Evolutionary conservation across 2,797 vertebrate species (phyloP), one percentile per base, ranked within the genome.

Genomic region (Babyrousa celebensis): DNA sequence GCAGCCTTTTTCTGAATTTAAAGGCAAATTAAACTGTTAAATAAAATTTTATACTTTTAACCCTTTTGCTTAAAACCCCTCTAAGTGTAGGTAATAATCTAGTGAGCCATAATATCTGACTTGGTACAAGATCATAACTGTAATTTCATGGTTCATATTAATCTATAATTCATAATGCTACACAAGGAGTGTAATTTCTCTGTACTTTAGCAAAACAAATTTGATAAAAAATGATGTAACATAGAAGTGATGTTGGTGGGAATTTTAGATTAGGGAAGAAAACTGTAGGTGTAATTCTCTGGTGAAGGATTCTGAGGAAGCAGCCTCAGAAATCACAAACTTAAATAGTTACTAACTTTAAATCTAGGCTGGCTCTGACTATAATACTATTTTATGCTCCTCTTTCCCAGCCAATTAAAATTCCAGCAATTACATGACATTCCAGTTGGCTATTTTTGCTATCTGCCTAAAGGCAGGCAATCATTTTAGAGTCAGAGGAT

Each of bases 401-500:
- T 83, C 65, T 93, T 95, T 95, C 87, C 83, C 58, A 93, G 83
- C 56, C 87, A 90, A 92, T 95, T 97, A 95, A 94, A 97, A 97
- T 96, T 93, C 82, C 63, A 88, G 85, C 72, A 85, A 90, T 96
- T 83, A 74, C 75, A 87, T 58, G 40, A 25, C 89, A 94, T 95
- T 92, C 80, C 14, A 71, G 89, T 63, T 89, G 86, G 54, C 95
- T 97, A 95, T 95, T 96, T 97, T 95, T 94, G 82, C 43, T 67
- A 20, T 96, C 32, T 97, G 58, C 3, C 11, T 93, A 88, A 96
- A 93, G 63, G n/a, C 65, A 97, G 70, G 54, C 71, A 94, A 71
- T 94, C 85, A 82, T 92, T 56, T 77, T 67, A 95, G 91, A 89
- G 92, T 94, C 79, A 83, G 17, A 92, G 40, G 62, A 80, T 93